Conservation (phyloP, 2,797 vertebrate species). For the Hippoglossus hippoglossus region DNA sequence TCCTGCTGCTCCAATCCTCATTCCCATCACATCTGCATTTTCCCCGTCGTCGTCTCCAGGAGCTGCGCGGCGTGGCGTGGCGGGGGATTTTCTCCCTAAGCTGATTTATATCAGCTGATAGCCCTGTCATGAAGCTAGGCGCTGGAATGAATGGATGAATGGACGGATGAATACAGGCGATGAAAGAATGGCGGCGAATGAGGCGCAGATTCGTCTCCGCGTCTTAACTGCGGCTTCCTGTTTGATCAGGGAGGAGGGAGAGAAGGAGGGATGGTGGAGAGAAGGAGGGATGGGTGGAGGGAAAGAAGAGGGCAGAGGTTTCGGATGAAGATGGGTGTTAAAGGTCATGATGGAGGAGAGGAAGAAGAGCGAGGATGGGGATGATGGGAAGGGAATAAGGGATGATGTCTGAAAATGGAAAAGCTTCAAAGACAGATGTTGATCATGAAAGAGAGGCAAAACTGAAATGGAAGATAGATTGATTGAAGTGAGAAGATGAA, state of each 20-base stretch:
- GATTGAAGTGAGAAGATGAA: background rate
- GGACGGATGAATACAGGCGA: constrained; percentile 33
- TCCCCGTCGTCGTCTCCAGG: constrained; percentile 44
- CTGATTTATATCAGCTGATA: constrained; percentile 75
- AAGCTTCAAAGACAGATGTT: background rate
- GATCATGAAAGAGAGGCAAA: too few species aligned
- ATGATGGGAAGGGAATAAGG: background rate
- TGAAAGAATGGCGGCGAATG: constrained; percentile 23
- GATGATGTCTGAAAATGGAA: background rate
- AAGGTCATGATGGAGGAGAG: background rate
- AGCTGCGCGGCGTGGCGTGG: constrained; percentile 34
- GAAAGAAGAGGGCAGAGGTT: background rate
- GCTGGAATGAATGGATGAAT: constrained; percentile 60
- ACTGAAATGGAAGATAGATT: too few species aligned
- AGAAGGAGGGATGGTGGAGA: background rate
- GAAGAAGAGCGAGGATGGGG: background rate
- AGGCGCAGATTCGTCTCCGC: constrained; percentile 18
- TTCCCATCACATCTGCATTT: constrained; percentile 65
- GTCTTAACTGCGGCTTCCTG: constrained; percentile 12
- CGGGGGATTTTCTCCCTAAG: constrained; percentile 68
- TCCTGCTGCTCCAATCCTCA: constrained; percentile 25
- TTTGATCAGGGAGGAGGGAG: constrained; percentile 19
- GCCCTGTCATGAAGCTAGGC: constrained; percentile 58
- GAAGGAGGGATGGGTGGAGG: too few species aligned
- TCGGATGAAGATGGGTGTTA: background rate